Base-by-base conservation (phyloP, 35 echinoderm and acorn worm species). In the Ptychodera flava region DNA sequence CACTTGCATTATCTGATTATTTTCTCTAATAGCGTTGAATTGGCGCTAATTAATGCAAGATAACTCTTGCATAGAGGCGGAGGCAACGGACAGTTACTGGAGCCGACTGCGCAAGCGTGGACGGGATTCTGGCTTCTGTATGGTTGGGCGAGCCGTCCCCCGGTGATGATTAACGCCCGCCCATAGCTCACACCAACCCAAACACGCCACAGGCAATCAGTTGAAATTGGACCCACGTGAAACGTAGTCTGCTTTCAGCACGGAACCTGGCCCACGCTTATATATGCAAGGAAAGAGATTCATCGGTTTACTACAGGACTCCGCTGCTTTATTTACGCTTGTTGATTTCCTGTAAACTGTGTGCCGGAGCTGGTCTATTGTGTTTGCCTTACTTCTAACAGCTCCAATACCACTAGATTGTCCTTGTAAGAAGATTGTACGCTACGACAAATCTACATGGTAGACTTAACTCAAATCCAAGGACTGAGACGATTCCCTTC, bases 1-100 rank as follows among this genome's bases (percentile, higher is more conserved):
- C 45, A 64, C n/a, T 64, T 64, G 45, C 22, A 64, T 64, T 64
- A 64, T 64, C 45, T 64, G 45, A 64, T 64, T 64, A 64, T 64
- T 64, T 64, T 64, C 45, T 64, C 45, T 64, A 64, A 64, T 64
- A 64, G 45, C n/a, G 45, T 64, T 64, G 45, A 64, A n/a, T 64
- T 64, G 45, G 6, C 45, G 22, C 45, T 64, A 64, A 64, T 64
- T 64, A 64, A 64, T 64, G 45, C 45, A 64, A 64, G 45, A 22
- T 64, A 64, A 6, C 6, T 64, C 45, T n/a, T 12, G 45, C 6
- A 22, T 64, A 64, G 45, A 64, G 45, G 45, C 45, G 45, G 45
- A 64, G 45, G 45, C 6, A 6, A 64, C 45, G 22, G 45, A 64
- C 45, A 64, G 45, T 64, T 64, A 64, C 6, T 64, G 45, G 45